Conservation (phyloP, 1,140 invertebrate species). For the Trachelipus rathkii region DNA sequence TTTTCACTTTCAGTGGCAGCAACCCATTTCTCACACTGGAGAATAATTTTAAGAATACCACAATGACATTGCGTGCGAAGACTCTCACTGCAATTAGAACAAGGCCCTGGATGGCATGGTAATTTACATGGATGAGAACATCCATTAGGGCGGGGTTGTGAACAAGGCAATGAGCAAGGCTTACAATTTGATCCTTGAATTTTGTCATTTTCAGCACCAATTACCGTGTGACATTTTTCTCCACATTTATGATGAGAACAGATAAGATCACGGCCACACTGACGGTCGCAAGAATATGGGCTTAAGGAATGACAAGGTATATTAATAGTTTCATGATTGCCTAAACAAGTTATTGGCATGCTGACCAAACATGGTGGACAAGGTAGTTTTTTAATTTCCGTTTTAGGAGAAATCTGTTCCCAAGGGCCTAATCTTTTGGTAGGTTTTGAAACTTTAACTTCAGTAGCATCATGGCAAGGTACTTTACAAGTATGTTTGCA, state of each 20-base stretch:
- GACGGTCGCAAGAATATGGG: constrained; percentile 14
- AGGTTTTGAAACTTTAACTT: constrained; percentile 57
- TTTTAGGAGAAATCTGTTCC: constrained; percentile 57
- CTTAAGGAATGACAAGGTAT: not conserved
- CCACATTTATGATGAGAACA: constrained; percentile 20
- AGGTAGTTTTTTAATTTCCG: constrained; percentile 60
- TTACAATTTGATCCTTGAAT: not conserved
- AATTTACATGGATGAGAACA: constrained; percentile 73
- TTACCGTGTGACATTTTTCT: constrained; percentile 11
- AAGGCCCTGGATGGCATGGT: constrained; percentile 65
- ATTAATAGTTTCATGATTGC: not conserved
- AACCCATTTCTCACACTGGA: constrained; percentile 66
- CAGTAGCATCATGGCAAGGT: constrained; percentile 74
- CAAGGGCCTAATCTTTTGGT: constrained; percentile 67
- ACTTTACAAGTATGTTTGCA: constrained; percentile 74
- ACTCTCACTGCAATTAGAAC: constrained; percentile 61
- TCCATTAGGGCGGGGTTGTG: constrained; percentile 60
- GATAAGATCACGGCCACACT: constrained; percentile 12
- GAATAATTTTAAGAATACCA: constrained; percentile 65
- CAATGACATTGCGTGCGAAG: constrained; percentile 75
- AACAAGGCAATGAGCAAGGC: not conserved
- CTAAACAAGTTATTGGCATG: not conserved
- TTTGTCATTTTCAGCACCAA: not conserved
- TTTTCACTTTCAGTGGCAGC: constrained; percentile 53
- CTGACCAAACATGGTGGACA: constrained; percentile 60